Conservation (phyloP, 2,888 invertebrate genomes). For the Caenorhabditis drosophilae region DNA sequence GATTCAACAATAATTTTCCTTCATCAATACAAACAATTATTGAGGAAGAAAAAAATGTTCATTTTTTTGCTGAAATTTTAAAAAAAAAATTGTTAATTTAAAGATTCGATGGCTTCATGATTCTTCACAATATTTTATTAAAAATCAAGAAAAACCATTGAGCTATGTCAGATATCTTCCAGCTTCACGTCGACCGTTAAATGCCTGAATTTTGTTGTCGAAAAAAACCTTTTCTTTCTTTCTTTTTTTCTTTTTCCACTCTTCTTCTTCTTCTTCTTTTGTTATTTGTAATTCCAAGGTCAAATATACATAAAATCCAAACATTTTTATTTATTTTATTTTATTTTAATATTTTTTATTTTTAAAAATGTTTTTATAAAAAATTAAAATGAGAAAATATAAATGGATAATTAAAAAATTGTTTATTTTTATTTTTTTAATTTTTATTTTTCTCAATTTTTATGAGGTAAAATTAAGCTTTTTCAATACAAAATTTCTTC, state of each 20-base stretch:
- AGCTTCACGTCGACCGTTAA: constrained; percentile 29
- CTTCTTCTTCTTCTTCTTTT: no score
- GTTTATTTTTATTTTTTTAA: not conserved
- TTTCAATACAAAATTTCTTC: no score
- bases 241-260: no score
- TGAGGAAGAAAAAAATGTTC: constrained; percentile 25
- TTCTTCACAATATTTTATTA: constrained; percentile 19
- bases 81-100: no score
- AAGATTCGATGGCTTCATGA: constrained; percentile 31
- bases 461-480: no score
- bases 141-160: constrained; percentile 24
- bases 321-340: not conserved
- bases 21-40: constrained; percentile 36
- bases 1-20: constrained; percentile 58
- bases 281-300: no score
- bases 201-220: not conserved
- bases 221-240: no score
- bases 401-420: not conserved
- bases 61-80: not conserved
- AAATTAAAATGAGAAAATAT: not conserved
- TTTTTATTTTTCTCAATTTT: constrained; percentile 1
- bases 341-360: no score
- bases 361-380: no score
- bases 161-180: constrained; percentile 54
- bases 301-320: not conserved